Evolutionary conservation across 2,113 vertebrate species (phyloP), one percentile per base, ranked within the genome.

Genomic region (Strix aluco): DNA sequence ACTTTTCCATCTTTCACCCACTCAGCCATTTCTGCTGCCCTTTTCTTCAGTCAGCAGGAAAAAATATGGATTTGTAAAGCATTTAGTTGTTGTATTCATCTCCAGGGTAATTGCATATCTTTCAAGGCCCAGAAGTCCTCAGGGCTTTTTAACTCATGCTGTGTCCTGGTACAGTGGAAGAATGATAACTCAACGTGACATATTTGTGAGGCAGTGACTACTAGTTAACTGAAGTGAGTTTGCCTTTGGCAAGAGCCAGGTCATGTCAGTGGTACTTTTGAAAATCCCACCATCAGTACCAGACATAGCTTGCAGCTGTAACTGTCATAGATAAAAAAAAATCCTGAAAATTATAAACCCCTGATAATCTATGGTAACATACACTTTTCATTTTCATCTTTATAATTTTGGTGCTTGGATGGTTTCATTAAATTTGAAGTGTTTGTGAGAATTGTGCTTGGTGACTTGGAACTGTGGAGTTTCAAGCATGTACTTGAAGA

Each of bases 111-210:
- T 3, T 29, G 25, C 13, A 34, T 70, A 67, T 83, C 44, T 92
- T 52, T 88, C 52, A 75, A 36, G 87, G 46, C n/a, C 29, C 58
- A 73, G 62, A 81, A 75, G 12, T 49, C 67, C 67, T 81, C 29
- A 77, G 71, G 20, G 44, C 15, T 91, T 95, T 95, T 94, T 70
- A 90, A 88, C 58, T 90, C 82, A 25, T 70, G 75, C 58, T 92
- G 61, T 77, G 69, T 78, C 52, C 78, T 88, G 32, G 26, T 80
- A n/a, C 36, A 77, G 54, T 25, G 79, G 63, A 62, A 83, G 46
- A 46, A 54, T 92, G 90, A 67, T 87, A 96, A 84, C 30, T 85
- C 27, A 88, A 49, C 54, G 54, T 82, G 78, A 58, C 22, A 21
- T 80, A 82, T 88, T 86, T 95, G 52, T 5, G 13, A 86, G 71